Base-by-base conservation (phyloP, 2,113 vertebrate genomes). In the Psammodynastes pulverulentus region DNA sequence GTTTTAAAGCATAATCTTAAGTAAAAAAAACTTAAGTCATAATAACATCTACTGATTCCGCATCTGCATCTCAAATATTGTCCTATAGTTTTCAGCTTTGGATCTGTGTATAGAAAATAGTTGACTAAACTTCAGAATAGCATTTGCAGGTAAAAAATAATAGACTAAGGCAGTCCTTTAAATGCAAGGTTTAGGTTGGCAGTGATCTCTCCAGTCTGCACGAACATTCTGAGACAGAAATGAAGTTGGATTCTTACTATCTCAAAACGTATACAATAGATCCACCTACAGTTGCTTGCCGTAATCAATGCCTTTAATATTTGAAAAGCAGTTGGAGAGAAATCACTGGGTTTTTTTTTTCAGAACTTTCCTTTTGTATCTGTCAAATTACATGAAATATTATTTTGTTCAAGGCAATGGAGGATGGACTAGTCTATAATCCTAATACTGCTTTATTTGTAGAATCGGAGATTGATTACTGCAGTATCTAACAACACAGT, bases 401-500 rank as follows among this genome's bases (percentile, higher is more conserved):
- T 23, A 62, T 87, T 39, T 46, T 21, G 13, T 23, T 87, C 43
- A 84, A 26, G 51, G 9, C 56, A 51, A 15, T 29, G 46, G 34
- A 29, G 51, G 56, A 39, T 26, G 12, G 46, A 34, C 87, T 49
- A 53, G 67, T 24, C 15, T 17, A 24, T 45, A 43, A 88, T 13
- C 7, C 49, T 29, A 23, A 34, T 67, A 45, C 94, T 88, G 12
- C 90, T 96, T 96, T 95, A 49, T 88, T 91, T 95, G 24, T 96
- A 99, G 99, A 98, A 98, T 7, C 98, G 98, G 3, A 99, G 96
- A 93, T 94, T 99, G 95, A 97, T 99, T 91, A 99, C 98, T 1
- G 98, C 99, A 0, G 98, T 97, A 58, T 99, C 98, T 21, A 99
- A 98, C 96, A 99, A 99, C 93, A 97, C 98, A 0, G 96, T 99